phyloP scores from a whole-genome alignment of 2,888 invertebrate species.

The Tribolium freemani region DNA sequence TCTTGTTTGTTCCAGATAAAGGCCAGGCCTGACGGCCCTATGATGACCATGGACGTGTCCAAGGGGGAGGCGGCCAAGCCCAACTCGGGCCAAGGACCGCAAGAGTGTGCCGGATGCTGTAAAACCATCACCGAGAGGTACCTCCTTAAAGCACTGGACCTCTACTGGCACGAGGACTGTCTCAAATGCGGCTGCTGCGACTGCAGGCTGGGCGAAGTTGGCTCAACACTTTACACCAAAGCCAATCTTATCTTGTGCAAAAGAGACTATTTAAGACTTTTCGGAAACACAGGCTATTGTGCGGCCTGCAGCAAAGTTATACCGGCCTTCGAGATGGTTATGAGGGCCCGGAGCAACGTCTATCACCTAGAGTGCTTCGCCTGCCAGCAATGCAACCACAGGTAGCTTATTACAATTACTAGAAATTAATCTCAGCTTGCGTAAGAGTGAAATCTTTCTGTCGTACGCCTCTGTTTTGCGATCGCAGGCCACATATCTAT shows the following conservation, averaged over 20 bases:
- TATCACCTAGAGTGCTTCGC: constrained; percentile 99
- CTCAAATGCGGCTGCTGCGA: constrained; percentile 98
- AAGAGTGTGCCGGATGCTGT: constrained; percentile 94
- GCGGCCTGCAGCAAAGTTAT: constrained; percentile 98
- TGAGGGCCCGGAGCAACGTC: constrained; percentile 96
- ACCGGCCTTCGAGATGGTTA: constrained; percentile 99
- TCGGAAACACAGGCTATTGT: constrained; percentile 96
- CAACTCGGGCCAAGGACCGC: constrained; percentile 69
- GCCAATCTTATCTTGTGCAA: constrained; percentile 96
- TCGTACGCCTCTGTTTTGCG: background rate
- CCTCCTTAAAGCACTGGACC: constrained; percentile 91
- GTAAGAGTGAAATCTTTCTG: constrained; percentile 18
- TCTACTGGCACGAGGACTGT: constrained; percentile 98
- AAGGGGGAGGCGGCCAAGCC: constrained; percentile 76
- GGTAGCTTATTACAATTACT: too few relatives aligned
- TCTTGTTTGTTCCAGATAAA: constrained; percentile 60
- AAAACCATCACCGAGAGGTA: constrained; percentile 94
- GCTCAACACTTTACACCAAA: constrained; percentile 94
- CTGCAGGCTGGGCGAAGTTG: constrained; percentile 96
- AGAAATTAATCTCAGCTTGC: too few relatives aligned
- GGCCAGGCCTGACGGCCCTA: constrained; percentile 68
- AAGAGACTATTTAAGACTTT: constrained; percentile 95
- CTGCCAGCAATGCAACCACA: constrained; percentile 98
- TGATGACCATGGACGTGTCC: constrained; percentile 91
- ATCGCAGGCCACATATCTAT: constrained; percentile 58